Evolutionary conservation across 1,140 invertebrate genomes (phyloP).

Genomic region (Cyclargus thomasi): DNA sequence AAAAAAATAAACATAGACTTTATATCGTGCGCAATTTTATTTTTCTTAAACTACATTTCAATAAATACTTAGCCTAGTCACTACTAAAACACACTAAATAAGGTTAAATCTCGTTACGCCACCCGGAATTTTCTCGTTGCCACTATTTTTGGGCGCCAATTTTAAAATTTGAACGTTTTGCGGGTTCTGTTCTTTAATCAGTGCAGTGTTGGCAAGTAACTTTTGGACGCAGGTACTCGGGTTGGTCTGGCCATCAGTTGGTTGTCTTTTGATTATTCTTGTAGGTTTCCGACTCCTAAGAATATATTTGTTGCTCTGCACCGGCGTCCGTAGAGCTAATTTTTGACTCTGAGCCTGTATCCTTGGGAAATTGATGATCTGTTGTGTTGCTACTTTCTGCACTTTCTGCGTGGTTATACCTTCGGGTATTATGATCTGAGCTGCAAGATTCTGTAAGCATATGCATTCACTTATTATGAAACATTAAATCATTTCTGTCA

Average conservation of each 20-base stretch:
- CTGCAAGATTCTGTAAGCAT: neutral
- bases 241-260: neutral
- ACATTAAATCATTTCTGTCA: neutral
- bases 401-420: neutral
- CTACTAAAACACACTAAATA: neutral
- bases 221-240: neutral
- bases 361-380: neutral
- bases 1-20: no score
- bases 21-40: neutral
- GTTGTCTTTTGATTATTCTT: neutral
- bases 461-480: no score
- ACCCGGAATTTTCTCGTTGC: neutral
- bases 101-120: neutral
- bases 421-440: neutral
- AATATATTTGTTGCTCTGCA: neutral
- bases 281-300: neutral
- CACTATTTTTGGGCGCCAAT: neutral
- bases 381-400: neutral
- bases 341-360: neutral
- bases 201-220: neutral
- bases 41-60: slow-evolving; percentile 13
- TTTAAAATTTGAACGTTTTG: slow-evolving; percentile 16
- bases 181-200: neutral
- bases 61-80: slow-evolving; percentile 8
- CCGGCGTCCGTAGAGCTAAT: neutral